Evolutionary conservation across 2,113 vertebrate genomes (phyloP).

Genomic region (Laticauda laticaudata): DNA sequence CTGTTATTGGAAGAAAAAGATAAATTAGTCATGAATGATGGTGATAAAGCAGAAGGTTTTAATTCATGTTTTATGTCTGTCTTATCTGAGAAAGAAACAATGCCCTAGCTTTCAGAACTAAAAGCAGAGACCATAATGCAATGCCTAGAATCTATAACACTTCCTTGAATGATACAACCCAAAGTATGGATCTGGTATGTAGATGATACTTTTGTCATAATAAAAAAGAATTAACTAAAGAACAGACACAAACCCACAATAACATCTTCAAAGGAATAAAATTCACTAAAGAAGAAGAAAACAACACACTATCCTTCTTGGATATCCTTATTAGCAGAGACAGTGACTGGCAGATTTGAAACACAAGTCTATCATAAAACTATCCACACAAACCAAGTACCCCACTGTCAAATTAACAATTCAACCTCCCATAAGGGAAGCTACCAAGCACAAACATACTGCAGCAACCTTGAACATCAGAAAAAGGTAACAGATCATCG

Average conservation of each 20-base stretch:
- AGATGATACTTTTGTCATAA: not conserved
- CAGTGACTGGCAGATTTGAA: not conserved
- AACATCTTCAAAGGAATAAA: not conserved
- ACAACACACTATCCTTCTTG: not conserved
- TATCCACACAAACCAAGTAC: not conserved
- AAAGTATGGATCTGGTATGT: not conserved
- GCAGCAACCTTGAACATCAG: not conserved
- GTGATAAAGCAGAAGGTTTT: not conserved
- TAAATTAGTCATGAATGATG: not conserved
- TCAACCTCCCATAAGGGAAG: not conserved
- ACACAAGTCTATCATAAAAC: not conserved
- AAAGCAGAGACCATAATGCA: not conserved
- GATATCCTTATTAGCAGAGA: not conserved
- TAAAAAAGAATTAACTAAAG: not conserved
- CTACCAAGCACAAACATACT: not conserved
- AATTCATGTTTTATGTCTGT: not conserved
- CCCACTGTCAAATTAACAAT: not conserved
- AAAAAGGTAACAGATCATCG: not conserved
- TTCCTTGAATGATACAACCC: not conserved
- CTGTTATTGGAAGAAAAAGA: not conserved
- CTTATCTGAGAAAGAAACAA: not conserved
- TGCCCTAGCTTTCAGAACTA: not conserved
- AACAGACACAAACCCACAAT: not conserved
- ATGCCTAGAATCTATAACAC: not conserved
- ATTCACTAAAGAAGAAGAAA: not conserved